Base-by-base conservation (phyloP, 2,888 invertebrate species). In the Urechis unicinctus region DNA sequence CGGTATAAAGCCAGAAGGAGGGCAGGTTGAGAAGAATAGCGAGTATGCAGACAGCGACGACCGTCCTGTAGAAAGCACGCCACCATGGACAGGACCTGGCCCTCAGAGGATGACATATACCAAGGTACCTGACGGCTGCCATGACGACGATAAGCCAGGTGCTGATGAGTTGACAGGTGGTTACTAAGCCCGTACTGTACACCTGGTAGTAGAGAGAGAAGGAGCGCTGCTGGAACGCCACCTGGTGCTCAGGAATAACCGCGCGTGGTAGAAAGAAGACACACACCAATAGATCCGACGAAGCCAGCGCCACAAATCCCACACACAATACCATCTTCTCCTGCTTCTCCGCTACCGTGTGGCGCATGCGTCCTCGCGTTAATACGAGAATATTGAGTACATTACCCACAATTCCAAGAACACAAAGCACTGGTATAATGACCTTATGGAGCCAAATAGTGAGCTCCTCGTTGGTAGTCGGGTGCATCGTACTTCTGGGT, bases 291-390 rank as follows among this genome's bases (percentile, higher is more conserved):
- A 88, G 81, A 36, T 88, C 88, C 17, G 88, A 87, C 2, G 85
- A 83, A 17, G 88, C 88, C 71, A 88, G 85, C 55, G 87, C 87
- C 84, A 81, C 71, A 28, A 80, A 66, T 86, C 78, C 89, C 42
- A 88, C 88, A 0, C 86, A 86, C 42, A 88, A 87, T 65, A 87
- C 84, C 84, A 88, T 86, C 66, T 87, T 86, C 59, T 85, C 84
- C 36, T 36, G 36, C 36, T 36, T 36, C 9, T 36, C 17, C 9
- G 9, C 36, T 61, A 71, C 66, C 4, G 72, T 70, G 51, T 66
- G 66, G 44, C 66, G 65, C 41, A 74, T 60, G 56, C 72, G 67
- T 28, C 71, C 60, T 58, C 87, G 82, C 44, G 87, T 88, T 59
- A 89, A 82, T 25, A 89, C 88, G 64, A 88, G 81, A 62, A 89